Evolutionary conservation across 2,888 invertebrate species (phyloP).

Genomic region (Eumacrocentrus americanus): DNA sequence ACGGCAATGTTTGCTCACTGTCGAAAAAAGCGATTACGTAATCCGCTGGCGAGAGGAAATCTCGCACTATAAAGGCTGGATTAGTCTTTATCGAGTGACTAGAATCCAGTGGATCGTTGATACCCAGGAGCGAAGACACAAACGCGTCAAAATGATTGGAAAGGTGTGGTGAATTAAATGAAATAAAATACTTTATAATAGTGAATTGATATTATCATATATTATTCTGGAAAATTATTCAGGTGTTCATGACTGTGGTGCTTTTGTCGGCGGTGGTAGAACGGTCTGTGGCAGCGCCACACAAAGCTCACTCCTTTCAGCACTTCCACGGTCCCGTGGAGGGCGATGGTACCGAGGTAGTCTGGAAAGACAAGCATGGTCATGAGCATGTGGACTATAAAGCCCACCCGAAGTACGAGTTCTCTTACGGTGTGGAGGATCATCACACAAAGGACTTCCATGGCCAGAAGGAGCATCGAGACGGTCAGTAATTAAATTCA

Average conservation of each 20-base stretch:
- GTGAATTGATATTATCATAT: neutral
- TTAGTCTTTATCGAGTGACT: neutral
- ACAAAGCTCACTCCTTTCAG: slow-evolving; percentile 39
- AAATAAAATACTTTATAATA: neutral
- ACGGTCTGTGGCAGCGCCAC: slow-evolving; percentile 12
- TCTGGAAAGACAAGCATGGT: slow-evolving; percentile 36
- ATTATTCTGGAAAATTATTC: neutral
- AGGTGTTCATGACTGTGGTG: neutral
- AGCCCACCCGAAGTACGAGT: slow-evolving; percentile 39
- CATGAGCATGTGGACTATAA: slow-evolving; percentile 39
- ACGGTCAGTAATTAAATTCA: slow-evolving; percentile 24
- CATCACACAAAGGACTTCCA: slow-evolving; percentile 36
- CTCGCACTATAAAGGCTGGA: slow-evolving; percentile 37
- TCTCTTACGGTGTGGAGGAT: slow-evolving; percentile 36
- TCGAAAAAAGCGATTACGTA: slow-evolving; percentile 36
- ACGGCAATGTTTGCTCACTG: slow-evolving; percentile 15
- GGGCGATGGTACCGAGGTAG: slow-evolving; percentile 33
- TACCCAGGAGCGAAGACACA: neutral
- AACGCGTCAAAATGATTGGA: too few relatives aligned
- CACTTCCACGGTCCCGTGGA: slow-evolving; percentile 34
- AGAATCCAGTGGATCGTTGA: neutral
- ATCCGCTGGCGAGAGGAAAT: slow-evolving; percentile 17
- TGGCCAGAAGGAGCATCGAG: slow-evolving; percentile 32
- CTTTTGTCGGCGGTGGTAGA: neutral
- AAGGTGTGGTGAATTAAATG: neutral